Evolutionary conservation across 2,113 vertebrate genomes (phyloP).

Genomic region (Tringa solitaria): DNA sequence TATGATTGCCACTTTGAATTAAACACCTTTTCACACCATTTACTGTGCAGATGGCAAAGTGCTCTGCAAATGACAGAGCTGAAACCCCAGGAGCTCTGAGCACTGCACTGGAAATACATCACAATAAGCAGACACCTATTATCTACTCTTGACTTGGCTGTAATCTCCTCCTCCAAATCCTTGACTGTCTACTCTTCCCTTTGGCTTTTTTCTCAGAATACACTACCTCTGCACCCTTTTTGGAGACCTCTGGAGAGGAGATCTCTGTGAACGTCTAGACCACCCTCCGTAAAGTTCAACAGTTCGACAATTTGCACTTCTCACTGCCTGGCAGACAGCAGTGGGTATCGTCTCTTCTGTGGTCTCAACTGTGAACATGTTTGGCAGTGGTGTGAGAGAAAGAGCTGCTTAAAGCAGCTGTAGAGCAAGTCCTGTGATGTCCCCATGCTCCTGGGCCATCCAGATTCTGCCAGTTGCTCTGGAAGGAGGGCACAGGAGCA

Average conservation of each 20-base stretch:
- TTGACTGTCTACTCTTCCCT: neutral
- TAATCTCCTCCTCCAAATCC: constrained; percentile 28
- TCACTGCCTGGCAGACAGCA: neutral
- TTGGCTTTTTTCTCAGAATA: neutral
- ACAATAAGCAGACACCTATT: constrained; percentile 4
- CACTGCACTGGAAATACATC: neutral
- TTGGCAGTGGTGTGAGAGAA: neutral
- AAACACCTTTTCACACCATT: constrained; percentile 54
- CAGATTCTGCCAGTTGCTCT: neutral
- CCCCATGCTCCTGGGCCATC: neutral
- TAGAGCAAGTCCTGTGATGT: neutral
- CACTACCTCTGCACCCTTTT: neutral
- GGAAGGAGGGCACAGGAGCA: neutral
- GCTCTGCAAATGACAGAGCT: constrained; percentile 30
- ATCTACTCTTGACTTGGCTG: constrained; percentile 29
- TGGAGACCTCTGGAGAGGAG: neutral
- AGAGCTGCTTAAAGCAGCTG: neutral
- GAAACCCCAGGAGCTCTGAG: constrained; percentile 43
- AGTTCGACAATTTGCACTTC: neutral
- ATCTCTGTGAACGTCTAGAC: neutral
- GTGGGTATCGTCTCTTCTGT: neutral
- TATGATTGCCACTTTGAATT: constrained; percentile 40
- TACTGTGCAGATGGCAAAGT: constrained; percentile 47
- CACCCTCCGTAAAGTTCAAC: neutral
- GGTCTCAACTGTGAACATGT: neutral